A percentile compares a stretch with the other conserved stretches of the same genome.
Evolutionary conservation across 2,797 vertebrate genomes (phyloP).

Genomic region (Betta splendens): DNA sequence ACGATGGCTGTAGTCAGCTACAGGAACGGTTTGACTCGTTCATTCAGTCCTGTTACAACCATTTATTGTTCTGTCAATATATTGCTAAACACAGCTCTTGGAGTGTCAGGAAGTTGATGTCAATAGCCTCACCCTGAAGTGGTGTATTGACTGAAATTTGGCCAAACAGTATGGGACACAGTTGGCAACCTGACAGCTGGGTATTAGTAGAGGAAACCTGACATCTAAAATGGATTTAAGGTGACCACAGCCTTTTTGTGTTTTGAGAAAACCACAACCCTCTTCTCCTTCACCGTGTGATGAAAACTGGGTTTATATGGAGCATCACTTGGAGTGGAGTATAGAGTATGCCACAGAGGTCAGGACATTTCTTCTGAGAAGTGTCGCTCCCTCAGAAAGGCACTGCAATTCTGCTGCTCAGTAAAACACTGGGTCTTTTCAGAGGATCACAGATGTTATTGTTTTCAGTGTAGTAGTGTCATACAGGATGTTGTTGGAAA

Average conservation of each 20-base stretch:
- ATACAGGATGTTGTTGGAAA: background rate
- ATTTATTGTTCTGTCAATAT: too few relatives aligned
- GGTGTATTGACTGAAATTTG: background rate
- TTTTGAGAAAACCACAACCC: background rate
- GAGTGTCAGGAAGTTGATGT: background rate
- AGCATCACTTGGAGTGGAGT: constrained; percentile 13
- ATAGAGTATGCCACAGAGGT: constrained; percentile 1
- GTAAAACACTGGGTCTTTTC: constrained; percentile 11
- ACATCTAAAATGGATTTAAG: background rate
- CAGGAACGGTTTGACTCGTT: background rate
- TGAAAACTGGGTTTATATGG: constrained; percentile 2
- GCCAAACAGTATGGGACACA: background rate
- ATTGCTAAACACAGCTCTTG: too few relatives aligned
- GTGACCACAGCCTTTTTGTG: constrained; percentile 1
- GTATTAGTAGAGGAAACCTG: background rate
- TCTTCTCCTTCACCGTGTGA: constrained; percentile 8
- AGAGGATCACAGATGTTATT: constrained; percentile 1
- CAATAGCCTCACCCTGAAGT: background rate
- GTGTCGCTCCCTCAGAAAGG: background rate
- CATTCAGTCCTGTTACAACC: background rate
- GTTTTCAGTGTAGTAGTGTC: constrained; percentile 8
- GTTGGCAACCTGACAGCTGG: background rate
- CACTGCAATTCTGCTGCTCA: background rate
- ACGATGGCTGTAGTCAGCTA: too few relatives aligned
- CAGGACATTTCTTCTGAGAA: constrained; percentile 6